Base-by-base conservation (phyloP, 2,113 vertebrate genomes). In the Gnathonemus longibarbis region DNA sequence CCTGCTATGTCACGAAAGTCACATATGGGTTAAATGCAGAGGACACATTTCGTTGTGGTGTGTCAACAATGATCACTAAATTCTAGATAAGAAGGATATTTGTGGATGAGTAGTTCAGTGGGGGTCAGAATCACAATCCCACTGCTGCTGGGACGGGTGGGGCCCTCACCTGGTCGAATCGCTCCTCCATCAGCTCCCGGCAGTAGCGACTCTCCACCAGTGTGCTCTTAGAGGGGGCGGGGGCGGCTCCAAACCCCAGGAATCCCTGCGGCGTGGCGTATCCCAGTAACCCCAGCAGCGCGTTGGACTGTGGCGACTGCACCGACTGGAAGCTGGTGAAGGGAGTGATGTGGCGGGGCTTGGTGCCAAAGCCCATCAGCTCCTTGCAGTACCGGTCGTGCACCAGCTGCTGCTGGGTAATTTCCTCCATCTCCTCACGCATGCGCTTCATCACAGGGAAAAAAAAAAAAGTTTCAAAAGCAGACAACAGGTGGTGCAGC, bases 381-480 rank as follows among this genome's bases (percentile, higher is more conserved):
- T 99, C 98, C 92, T 98, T 99, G 96, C 98, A 99, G 95, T 99
- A 99, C 90, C 98, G 98, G 94, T 99, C 98, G 0, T 99, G 98
- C 1, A 99, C 98, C 92, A 99, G 94, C 94, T 99, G 98, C 95
- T 99, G 98, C 94, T 99, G 98, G 0, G 98, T 99, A 93, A 99
- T 99, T 91, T 99, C 98, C 90, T 99, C 98, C 98, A 99, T 99
- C 91, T 99, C 98, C 93, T 99, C 98, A 52, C 98, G 96, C 94
- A 99, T 97, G 84, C 98, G 98, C 98, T 99, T 5, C 50, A 42
- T 24, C 52, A 88, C 87, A 62, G 50, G 56, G 15, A 10, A n/a
- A 45, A 21, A 42, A 86, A 7, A n/a, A 9, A 62, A n/a, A 24
- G 21, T 21, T 24, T 56, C 19, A n/a, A 21, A 53, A 56, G 53